Evolutionary conservation across 2,113 vertebrate species (phyloP).

Genomic region (Arizona elegans): DNA sequence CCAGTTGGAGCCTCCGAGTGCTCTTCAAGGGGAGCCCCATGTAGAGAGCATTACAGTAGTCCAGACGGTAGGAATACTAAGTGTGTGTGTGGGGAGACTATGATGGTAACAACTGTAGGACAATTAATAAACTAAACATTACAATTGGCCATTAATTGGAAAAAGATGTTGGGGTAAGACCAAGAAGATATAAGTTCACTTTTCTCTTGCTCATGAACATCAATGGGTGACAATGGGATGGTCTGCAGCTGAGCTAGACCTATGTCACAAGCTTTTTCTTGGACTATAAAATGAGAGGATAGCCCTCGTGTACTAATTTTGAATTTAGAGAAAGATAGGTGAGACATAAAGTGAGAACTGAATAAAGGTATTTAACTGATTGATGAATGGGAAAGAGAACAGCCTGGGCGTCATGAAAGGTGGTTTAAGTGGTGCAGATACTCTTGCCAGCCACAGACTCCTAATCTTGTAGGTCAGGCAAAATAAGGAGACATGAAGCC

Average conservation of each 20-base stretch:
- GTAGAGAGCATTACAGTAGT: too few species aligned
- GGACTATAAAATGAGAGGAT: not conserved
- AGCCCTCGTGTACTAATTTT: not conserved
- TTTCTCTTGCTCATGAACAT: not conserved
- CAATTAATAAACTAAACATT: not conserved
- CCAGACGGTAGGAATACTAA: not conserved
- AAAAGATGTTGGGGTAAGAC: not conserved
- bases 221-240: not conserved
- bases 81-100: too few species aligned
- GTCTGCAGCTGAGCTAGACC: not conserved
- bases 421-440: not conserved
- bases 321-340: not conserved
- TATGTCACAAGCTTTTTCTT: not conserved
- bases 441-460: not conserved
- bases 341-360: not conserved
- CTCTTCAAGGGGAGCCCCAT: too few species aligned
- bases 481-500: not conserved
- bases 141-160: not conserved
- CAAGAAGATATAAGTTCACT: not conserved
- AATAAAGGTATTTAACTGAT: not conserved
- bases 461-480: not conserved
- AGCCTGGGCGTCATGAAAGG: not conserved
- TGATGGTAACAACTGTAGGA: not conserved
- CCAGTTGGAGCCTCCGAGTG: too few species aligned
- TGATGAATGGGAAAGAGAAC: not conserved